Evolutionary conservation across 1,140 invertebrate genomes (phyloP).

Genomic region (Mactra quadrangularis): DNA sequence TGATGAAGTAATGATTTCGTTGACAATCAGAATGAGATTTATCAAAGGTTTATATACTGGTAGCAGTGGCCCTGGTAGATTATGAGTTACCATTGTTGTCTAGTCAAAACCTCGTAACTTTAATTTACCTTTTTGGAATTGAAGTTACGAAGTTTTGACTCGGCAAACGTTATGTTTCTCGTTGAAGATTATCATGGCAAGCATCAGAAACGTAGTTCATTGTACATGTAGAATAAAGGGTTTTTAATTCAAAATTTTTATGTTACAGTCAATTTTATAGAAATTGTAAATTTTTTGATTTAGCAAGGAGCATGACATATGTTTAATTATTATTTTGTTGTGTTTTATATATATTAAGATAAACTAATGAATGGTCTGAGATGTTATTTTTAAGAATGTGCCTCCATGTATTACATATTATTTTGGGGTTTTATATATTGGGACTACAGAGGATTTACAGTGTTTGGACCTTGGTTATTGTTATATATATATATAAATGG

Average conservation of each 20-base stretch:
- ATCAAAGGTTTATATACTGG: too few species aligned
- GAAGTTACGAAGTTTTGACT: slow-evolving; percentile 3
- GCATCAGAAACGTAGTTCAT: not conserved
- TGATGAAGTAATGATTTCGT: too few species aligned
- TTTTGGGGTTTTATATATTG: not conserved
- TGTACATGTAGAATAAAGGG: not conserved
- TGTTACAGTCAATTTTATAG: slow-evolving; percentile 26
- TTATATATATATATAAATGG: not conserved
- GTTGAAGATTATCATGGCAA: not conserved
- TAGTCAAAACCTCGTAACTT: too few species aligned
- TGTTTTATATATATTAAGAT: slow-evolving; percentile 26
- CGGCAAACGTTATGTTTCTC: not conserved
- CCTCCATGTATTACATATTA: slow-evolving; percentile 9
- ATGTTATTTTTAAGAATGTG: slow-evolving; percentile 27
- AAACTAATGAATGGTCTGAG: slow-evolving; percentile 11
- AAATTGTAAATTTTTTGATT: not conserved
- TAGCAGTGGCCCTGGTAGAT: too few species aligned
- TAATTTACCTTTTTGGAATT: too few species aligned
- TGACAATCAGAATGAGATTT: too few species aligned
- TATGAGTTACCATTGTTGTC: too few species aligned
- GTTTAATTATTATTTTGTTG: slow-evolving; percentile 12
- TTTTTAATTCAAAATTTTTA: slow-evolving; percentile 30
- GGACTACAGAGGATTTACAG: not conserved
- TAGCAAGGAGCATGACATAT: slow-evolving; percentile 13
- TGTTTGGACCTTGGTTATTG: not conserved